A percentile compares a stretch with the other conserved stretches of the same genome.
These are phyloP conservation scores for Thelaira solivaga DNA, from an alignment of 2,888 invertebrate genomes.

Conservation along the genomic window DNA sequence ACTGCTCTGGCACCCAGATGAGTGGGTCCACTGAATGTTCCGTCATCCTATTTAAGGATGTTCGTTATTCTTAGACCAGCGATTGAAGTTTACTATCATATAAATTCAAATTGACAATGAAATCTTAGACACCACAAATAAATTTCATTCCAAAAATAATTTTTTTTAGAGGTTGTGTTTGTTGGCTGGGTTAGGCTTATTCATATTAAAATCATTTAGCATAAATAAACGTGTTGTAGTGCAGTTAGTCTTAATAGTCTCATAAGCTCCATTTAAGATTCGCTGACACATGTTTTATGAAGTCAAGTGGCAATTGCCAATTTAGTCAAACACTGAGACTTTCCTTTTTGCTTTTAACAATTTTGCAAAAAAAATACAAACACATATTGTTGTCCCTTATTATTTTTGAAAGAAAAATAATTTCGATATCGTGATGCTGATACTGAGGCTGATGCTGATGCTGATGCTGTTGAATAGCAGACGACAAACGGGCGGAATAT, in stretches of 20 bases:
- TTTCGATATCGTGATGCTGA: conserved; percentile 40
- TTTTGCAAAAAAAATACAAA: conserved; percentile 11
- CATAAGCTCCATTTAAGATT: conserved; percentile 76
- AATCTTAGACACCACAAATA: too few relatives aligned
- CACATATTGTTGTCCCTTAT: conserved; percentile 18
- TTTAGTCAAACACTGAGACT: conserved; percentile 40
- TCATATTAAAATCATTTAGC: neutral
- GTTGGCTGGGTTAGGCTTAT: too few relatives aligned
- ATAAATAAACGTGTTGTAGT: conserved; percentile 2
- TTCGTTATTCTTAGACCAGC: too few relatives aligned
- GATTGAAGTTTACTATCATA: too few relatives aligned
- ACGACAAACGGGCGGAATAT: conserved; percentile 63
- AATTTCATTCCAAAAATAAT: too few relatives aligned
- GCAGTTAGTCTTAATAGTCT: conserved; percentile 72
- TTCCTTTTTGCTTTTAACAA: neutral
- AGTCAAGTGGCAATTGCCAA: conserved; percentile 71
- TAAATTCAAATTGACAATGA: too few relatives aligned
- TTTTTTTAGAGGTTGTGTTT: too few relatives aligned
- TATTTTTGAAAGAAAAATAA: conserved; percentile 24
- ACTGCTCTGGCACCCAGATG: too few relatives aligned
- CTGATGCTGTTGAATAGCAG: conserved; percentile 2
- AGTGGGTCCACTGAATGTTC: too few relatives aligned
- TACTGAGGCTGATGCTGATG: too few relatives aligned
- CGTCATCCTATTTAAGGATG: too few relatives aligned
- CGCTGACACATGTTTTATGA: conserved; percentile 76